Evolutionary conservation across 2,888 invertebrate species (phyloP), one percentile per base, ranked within the genome.

Genomic region (Adela reaumurella): DNA sequence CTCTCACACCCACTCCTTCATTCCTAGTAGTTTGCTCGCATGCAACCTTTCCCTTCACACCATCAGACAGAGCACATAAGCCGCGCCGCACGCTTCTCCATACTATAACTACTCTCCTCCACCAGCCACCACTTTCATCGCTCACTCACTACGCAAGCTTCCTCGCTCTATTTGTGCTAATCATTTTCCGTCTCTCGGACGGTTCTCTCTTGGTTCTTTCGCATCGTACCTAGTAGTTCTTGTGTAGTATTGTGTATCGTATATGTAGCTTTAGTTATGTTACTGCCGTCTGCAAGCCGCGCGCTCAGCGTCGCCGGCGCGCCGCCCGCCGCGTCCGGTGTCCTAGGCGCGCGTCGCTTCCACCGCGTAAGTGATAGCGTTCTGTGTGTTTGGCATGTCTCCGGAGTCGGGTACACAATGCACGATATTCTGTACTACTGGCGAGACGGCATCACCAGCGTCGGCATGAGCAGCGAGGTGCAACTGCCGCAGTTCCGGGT

Each of bases 401-500:
- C 76, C 78, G 79, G 82, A 94, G 94, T 94, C 89, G 94, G 94
- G 87, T 94, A 94, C 89, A 94, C 94, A 85, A 94, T 93, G 92
- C 90, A 90, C 86, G 94, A 94, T 88, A 94, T 94, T 85, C 90
- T 92, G 81, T 95, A 95, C 87, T 90, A 90, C 85, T 96, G 95
- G 95, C 90, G 90, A 84, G 88, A 91, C 83, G 94, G 93, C 74
- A 85, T 86, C 78, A 87, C 88, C 81, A 93, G 94, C 82, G 94
- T 96, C 82, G 93, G 93, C 81, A 93, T 95, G 85, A 91, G 92
- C 87, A 89, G 87, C 81, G 92, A 94, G 82, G 93, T 95, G 83
- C 91, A 94, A 85, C 88, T 96, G 77, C 95, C 96, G 67, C 95
- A 96, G 84, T 96, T 96, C 86, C 89, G 92, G 80, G 94, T 95